These are phyloP conservation scores for Aspidiotus rigidus DNA, from an alignment of 2,888 invertebrate genomes.

Conservation along the genomic window DNA sequence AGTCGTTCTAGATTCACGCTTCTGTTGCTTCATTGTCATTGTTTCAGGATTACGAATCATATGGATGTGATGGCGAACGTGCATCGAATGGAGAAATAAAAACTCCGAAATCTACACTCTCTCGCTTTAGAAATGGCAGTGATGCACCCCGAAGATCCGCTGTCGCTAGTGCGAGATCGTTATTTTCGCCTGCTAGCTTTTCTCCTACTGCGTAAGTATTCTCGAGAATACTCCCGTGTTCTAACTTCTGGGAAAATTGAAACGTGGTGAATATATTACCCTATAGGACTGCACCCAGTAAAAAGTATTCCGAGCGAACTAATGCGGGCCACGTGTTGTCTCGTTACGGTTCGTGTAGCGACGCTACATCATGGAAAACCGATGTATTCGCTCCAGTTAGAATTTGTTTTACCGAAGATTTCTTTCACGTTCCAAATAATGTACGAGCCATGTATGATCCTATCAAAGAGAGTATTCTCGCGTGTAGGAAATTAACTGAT, in stretches of 20 bases:
- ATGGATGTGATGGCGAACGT: no score
- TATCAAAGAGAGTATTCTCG: conserved; percentile 1
- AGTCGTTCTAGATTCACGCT: no score
- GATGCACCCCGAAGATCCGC: not conserved
- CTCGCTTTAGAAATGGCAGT: not conserved
- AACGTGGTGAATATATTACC: conserved; percentile 6
- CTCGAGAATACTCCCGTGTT: not conserved
- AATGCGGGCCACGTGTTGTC: conserved; percentile 54
- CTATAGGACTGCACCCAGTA: conserved; percentile 42
- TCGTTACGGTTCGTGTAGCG: conserved; percentile 37
- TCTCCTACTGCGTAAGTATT: conserved; percentile 41
- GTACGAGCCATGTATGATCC: conserved; percentile 10
- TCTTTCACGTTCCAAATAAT: not conserved
- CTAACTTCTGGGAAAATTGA: not conserved
- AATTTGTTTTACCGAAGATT: conserved; percentile 22
- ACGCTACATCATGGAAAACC: conserved; percentile 19
- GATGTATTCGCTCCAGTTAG: conserved; percentile 4
- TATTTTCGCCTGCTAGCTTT: conserved; percentile 41
- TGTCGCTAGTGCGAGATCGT: conserved; percentile 33
- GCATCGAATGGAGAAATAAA: no score
- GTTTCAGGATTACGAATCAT: not conserved
- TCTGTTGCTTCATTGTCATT: no score
- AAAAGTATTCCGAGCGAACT: conserved; percentile 43
- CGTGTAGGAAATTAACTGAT: conserved; percentile 9
- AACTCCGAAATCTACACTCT: not conserved